A percentile compares a stretch with the other conserved stretches of the same genome.
Evolutionary conservation across 2,888 invertebrate genomes (phyloP).

Genomic region (Agrochola macilenta): DNA sequence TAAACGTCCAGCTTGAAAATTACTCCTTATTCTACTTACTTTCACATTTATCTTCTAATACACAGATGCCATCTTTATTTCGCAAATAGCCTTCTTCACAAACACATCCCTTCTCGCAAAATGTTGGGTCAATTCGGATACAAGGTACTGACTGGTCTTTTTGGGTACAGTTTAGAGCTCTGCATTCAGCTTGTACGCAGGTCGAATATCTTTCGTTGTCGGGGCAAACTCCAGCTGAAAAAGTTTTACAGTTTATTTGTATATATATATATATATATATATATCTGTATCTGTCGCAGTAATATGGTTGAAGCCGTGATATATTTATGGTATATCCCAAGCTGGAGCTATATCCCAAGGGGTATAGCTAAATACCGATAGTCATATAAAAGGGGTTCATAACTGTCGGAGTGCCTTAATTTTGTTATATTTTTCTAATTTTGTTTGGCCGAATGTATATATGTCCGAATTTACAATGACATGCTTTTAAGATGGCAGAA

Average conservation of each 20-base stretch:
- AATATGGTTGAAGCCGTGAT: too few relatives aligned
- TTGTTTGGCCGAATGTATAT: too few relatives aligned
- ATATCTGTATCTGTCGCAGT: too few relatives aligned
- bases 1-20: neutral
- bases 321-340: too few relatives aligned
- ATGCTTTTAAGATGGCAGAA: too few relatives aligned
- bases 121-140: constrained; percentile 23
- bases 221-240: constrained; percentile 55
- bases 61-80: constrained; percentile 43
- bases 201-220: constrained; percentile 62
- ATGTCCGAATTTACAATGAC: too few relatives aligned
- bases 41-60: constrained; percentile 41
- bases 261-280: too few relatives aligned
- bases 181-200: constrained; percentile 65
- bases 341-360: too few relatives aligned
- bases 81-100: constrained; percentile 51
- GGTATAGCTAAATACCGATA: too few relatives aligned
- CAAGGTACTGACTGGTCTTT: constrained; percentile 56
- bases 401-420: too few relatives aligned
- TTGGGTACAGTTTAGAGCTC: constrained; percentile 64
- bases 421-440: too few relatives aligned
- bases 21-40: constrained; percentile 25
- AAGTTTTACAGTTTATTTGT: neutral
- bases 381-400: too few relatives aligned
- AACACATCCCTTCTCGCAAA: constrained; percentile 47